Percentiles rank a stretch among this genome's conserved stretches.
These are phyloP conservation scores for Mechanitis messenoides DNA, from an alignment of 2,888 invertebrate species.

Conservation along the genomic window DNA sequence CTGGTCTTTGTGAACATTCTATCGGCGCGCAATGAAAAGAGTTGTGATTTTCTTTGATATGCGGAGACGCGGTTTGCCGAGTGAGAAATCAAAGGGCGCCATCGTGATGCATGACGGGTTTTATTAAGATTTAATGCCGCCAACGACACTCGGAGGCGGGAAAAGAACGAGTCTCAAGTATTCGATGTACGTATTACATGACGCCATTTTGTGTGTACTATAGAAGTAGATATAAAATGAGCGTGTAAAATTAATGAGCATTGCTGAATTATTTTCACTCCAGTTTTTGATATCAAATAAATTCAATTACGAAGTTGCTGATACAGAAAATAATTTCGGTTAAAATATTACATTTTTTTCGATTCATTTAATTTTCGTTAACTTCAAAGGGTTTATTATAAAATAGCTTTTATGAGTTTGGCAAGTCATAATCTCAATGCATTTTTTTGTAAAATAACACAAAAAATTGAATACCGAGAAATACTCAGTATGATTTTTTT, in stretches of 20 bases:
- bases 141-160: conserved; percentile 74
- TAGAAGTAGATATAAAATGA: conserved; percentile 39
- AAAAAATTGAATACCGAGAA: too few relatives aligned
- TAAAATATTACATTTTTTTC: neutral
- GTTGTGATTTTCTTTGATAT: conserved; percentile 76
- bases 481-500: too few relatives aligned
- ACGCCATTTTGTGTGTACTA: conserved; percentile 67
- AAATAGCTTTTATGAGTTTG: too few relatives aligned
- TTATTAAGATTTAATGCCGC: conserved; percentile 76
- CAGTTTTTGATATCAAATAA: conserved; percentile 4
- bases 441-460: too few relatives aligned
- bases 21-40: conserved; percentile 76
- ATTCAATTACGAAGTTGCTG: conserved; percentile 1
- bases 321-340: neutral
- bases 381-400: neutral
- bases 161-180: conserved; percentile 74
- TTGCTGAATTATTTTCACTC: conserved; percentile 14
- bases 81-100: conserved; percentile 74
- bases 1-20: conserved; percentile 68
- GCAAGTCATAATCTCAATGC: too few relatives aligned
- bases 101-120: conserved; percentile 72
- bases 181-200: conserved; percentile 69
- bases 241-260: conserved; percentile 26
- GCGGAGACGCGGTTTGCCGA: conserved; percentile 73
- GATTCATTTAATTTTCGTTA: neutral